These are phyloP conservation scores for Montipora sp. DNA, from an alignment of 64 coral and sea anemone genomes.

Conservation along the genomic window DNA sequence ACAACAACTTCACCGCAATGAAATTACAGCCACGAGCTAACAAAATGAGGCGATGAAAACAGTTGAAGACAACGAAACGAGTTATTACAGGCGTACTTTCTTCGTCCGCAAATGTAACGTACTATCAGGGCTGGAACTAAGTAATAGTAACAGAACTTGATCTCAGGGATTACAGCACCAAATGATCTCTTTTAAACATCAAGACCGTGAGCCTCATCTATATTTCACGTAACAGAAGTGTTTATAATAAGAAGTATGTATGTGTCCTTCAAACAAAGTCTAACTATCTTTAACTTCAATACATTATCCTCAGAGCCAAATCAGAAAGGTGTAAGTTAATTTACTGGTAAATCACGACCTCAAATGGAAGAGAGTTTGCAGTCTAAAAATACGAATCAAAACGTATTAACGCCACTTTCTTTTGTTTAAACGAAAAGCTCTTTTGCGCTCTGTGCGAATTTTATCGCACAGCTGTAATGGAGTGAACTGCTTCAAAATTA, in stretches of 20 bases:
- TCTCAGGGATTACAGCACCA: not conserved
- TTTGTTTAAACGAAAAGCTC: not conserved
- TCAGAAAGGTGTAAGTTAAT: not conserved
- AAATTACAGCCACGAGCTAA: too few species aligned
- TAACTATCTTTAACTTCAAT: not conserved
- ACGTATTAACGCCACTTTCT: not conserved
- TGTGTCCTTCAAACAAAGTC: not conserved
- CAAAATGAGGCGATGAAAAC: too few species aligned
- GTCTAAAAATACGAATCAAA: not conserved
- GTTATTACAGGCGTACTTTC: not conserved
- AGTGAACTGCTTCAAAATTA: conserved; percentile 28
- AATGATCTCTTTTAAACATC: not conserved
- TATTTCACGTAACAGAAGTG: not conserved
- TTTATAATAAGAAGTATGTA: too few species aligned
- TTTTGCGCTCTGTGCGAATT: conserved; percentile 24
- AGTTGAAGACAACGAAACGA: too few species aligned
- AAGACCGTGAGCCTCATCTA: not conserved
- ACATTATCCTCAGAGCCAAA: not conserved
- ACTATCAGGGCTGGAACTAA: not conserved
- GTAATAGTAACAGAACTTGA: not conserved
- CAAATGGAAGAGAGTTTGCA: not conserved
- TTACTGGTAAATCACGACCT: not conserved
- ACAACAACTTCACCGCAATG: too few species aligned
- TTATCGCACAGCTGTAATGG: conserved; percentile 36
- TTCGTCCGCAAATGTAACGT: not conserved